These are phyloP conservation scores for Tetrax tetrax DNA, from an alignment of 2,113 vertebrate species.

Conservation along the genomic window DNA sequence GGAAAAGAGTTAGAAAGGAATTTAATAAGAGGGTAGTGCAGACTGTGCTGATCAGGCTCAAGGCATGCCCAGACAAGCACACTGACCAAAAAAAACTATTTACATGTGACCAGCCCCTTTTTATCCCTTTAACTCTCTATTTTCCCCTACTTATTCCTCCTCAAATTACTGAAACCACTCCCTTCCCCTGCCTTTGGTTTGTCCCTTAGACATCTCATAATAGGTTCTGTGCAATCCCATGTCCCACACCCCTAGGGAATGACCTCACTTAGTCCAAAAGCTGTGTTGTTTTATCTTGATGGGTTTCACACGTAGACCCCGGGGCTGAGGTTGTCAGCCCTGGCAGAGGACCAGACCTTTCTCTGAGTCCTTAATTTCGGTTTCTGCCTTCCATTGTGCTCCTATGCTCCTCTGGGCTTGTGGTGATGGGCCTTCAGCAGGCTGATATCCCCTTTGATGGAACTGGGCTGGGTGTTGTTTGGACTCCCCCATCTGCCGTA, in stretches of 20 bases:
- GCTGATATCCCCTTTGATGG: neutral
- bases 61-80: neutral
- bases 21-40: neutral
- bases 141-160: neutral
- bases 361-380: neutral
- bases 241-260: neutral
- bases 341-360: neutral
- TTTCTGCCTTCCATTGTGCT: too few relatives aligned
- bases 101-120: neutral
- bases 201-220: neutral
- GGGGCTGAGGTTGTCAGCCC: neutral
- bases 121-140: neutral
- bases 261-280: neutral
- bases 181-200: neutral
- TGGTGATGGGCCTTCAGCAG: neutral
- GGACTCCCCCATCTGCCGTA: neutral
- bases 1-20: neutral
- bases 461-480: neutral
- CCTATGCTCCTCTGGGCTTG: too few relatives aligned
- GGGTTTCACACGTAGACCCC: neutral
- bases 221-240: neutral
- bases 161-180: neutral
- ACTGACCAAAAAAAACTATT: neutral
- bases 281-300: neutral
- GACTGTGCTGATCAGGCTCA: neutral